Evolutionary conservation across 2,113 vertebrate genomes (phyloP), one percentile per base, ranked within the genome.

Genomic region (Merops nubicus): DNA sequence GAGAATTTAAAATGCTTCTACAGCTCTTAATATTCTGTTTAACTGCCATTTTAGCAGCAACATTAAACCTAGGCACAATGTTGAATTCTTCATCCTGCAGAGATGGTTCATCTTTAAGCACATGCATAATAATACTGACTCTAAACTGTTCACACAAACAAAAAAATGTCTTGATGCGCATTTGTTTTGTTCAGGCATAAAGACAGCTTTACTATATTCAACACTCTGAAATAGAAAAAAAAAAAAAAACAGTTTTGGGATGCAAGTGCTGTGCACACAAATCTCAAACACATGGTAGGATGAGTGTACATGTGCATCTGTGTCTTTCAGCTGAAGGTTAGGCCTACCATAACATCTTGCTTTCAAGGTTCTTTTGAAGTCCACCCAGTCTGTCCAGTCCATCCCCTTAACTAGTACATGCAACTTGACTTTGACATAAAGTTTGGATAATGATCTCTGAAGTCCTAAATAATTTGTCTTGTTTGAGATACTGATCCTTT

Each of bases 11-110:
- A 10, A 13, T 90, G 34, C 17, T 81, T 76, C 48, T 65, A 4
- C n/a, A 69, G 45, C 25, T 69, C 28, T 40, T 68, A 73, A 85
- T 51, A 90, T 93, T 82, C 72, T 93, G 47, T 87, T 94, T 89
- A 67, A 54, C 69, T 85, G 79, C 25, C 13, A 38, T 85, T 92
- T 88, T 70, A 56, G 20, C 26, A 82, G 34, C 40, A 72, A 48
- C n/a, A 40, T 60, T 85, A 85, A 89, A 70, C 31, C 16, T 26
- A 73, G 31, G 34, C 23, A 48, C 36, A 63, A 19, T 21, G 11
- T 54, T 76, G 10, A 6, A 62, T 18, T 77, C 47, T 83, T 26
- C 34, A 54, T 88, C 31, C 48, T 70, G 42, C 63, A 74, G 50
- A 88, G 38, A 50, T 38, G 13, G 38, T 12, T 73, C 25, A 63